phyloP scores from a whole-genome alignment of 2,113 vertebrate genomes.

The Asarcornis scutulata region DNA sequence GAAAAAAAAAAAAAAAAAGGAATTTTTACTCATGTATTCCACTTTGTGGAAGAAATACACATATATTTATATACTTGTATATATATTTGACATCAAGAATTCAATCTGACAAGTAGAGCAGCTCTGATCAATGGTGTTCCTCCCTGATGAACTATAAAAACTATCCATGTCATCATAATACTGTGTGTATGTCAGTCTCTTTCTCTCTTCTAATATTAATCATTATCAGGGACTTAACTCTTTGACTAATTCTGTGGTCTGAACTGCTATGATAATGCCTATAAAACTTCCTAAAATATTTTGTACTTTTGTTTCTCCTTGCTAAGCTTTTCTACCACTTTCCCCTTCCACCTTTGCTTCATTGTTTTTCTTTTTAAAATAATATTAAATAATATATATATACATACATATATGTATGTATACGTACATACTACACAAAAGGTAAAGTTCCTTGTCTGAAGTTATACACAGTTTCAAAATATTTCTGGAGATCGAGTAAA shows the following conservation, averaged over 20 bases:
- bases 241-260: neutral
- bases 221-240: neutral
- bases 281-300: neutral
- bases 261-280: neutral
- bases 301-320: neutral
- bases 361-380: neutral
- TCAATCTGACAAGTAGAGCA: neutral
- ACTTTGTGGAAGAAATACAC: neutral
- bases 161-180: neutral
- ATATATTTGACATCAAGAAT: neutral
- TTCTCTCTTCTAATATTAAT: neutral
- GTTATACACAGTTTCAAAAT: neutral
- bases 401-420: neutral
- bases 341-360: neutral
- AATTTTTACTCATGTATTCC: neutral
- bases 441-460: neutral
- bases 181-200: fast-evolving
- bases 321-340: neutral
- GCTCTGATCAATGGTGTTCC: fast-evolving
- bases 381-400: neutral
- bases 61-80: neutral
- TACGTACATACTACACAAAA: neutral
- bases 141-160: neutral
- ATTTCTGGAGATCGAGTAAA: neutral
- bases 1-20: neutral